phyloP scores from a whole-genome alignment of 2,113 vertebrate species.

The Labeo catla region DNA sequence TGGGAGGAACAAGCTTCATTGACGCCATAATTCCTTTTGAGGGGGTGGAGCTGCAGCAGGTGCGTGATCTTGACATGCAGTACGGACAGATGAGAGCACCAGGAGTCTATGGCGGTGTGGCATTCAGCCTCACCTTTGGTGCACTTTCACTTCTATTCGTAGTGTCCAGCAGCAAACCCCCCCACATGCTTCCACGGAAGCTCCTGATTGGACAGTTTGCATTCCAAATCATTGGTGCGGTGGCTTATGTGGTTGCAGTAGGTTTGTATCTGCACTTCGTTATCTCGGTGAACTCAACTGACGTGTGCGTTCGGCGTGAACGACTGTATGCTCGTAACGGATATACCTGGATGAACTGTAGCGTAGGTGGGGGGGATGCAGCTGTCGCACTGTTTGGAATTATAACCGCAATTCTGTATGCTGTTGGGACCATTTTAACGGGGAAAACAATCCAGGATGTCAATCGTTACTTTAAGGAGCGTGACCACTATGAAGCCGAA shows the following conservation, averaged over 20 bases:
- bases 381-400: conserved; percentile 79
- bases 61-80: conserved; percentile 84
- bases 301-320: conserved; percentile 77
- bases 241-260: conserved; percentile 75
- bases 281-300: conserved; percentile 79
- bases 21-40: conserved; percentile 81
- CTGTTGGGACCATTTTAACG: conserved; percentile 70
- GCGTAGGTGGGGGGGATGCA: conserved; percentile 79
- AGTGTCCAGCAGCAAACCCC: conserved; percentile 77
- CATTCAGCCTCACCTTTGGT: conserved; percentile 76
- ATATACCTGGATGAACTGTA: conserved; percentile 87
- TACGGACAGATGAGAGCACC: conserved; percentile 88
- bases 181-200: conserved; percentile 71
- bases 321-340: conserved; percentile 79
- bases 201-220: conserved; percentile 75
- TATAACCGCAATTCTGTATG: conserved; percentile 76
- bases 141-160: conserved; percentile 83
- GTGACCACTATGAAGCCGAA: conserved; percentile 46
- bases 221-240: conserved; percentile 75
- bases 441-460: conserved; percentile 67
- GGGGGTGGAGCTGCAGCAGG: conserved; percentile 82
- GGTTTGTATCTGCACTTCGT: conserved; percentile 87
- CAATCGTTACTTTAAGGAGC: conserved; percentile 62
- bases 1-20: conserved; percentile 74
- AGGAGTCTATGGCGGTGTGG: conserved; percentile 80